phyloP scores from a whole-genome alignment of 2,888 invertebrate genomes.

The Hemistola chrysoprasaria region DNA sequence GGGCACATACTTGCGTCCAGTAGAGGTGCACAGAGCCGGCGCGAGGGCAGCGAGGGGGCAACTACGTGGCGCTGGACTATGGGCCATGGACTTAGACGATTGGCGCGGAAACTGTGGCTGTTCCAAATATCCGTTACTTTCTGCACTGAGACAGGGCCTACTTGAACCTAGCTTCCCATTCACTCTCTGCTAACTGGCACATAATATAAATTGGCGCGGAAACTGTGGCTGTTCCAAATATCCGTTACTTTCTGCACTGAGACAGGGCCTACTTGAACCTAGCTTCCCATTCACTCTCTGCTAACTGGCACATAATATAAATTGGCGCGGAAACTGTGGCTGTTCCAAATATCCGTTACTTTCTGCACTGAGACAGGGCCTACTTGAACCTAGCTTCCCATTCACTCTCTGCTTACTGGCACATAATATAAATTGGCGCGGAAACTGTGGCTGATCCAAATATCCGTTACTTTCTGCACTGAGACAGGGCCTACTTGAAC shows the following conservation, averaged over 20 bases:
- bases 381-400: slow-evolving; percentile 56
- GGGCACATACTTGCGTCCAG: slow-evolving; percentile 89
- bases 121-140: slow-evolving; percentile 85
- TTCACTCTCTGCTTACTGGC: slow-evolving; percentile 39
- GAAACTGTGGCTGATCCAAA: slow-evolving; percentile 85
- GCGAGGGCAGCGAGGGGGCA: slow-evolving; percentile 80
- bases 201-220: slow-evolving; percentile 86
- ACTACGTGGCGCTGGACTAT: slow-evolving; percentile 88
- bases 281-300: slow-evolving; percentile 49
- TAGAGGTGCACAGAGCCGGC: slow-evolving; percentile 84
- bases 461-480: slow-evolving; percentile 86
- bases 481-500: slow-evolving; percentile 59
- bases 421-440: slow-evolving; percentile 85
- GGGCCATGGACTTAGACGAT: slow-evolving; percentile 91
- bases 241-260: slow-evolving; percentile 85
- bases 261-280: slow-evolving; percentile 61
- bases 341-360: slow-evolving; percentile 87
- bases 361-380: slow-evolving; percentile 78
- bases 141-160: slow-evolving; percentile 78
- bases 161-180: slow-evolving; percentile 55
- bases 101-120: slow-evolving; percentile 87
- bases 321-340: slow-evolving; percentile 86
- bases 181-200: slow-evolving; percentile 35
- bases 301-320: slow-evolving; percentile 11
- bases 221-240: slow-evolving; percentile 86